These are phyloP conservation scores for Trissolcus japonicus DNA, from an alignment of 2,888 invertebrate genomes.

Conservation along the genomic window DNA sequence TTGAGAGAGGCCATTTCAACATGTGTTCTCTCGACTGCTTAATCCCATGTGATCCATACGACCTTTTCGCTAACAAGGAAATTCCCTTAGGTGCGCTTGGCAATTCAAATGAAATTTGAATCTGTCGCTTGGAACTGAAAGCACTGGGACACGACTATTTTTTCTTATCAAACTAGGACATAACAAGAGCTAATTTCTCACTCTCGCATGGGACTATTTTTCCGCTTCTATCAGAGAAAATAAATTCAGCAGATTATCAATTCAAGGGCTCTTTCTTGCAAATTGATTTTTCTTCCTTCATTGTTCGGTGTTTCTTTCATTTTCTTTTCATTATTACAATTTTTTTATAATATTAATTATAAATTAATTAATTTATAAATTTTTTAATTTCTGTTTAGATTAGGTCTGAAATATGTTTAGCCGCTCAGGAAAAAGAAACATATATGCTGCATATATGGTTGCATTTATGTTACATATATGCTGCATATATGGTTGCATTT, in stretches of 20 bases:
- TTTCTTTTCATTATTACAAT: too few relatives aligned
- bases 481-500: too few relatives aligned
- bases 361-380: too few relatives aligned
- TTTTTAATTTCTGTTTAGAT: too few relatives aligned
- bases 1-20: slow-evolving; percentile 33
- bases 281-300: slow-evolving; percentile 3
- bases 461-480: too few relatives aligned
- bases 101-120: slow-evolving; percentile 45
- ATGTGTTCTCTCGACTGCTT: slow-evolving; percentile 50
- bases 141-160: slow-evolving; percentile 17
- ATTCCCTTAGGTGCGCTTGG: slow-evolving; percentile 47
- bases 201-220: slow-evolving; percentile 19
- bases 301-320: too few relatives aligned
- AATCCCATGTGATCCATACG: slow-evolving; percentile 54
- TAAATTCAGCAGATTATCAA: slow-evolving; percentile 26
- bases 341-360: too few relatives aligned
- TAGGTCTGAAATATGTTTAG: too few relatives aligned
- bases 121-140: slow-evolving; percentile 19
- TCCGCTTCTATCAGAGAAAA: slow-evolving; percentile 10
- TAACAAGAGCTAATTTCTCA: slow-evolving; percentile 25
- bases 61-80: slow-evolving; percentile 52
- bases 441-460: too few relatives aligned
- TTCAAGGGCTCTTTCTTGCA: slow-evolving; percentile 2
- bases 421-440: too few relatives aligned
- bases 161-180: slow-evolving; percentile 44